Percentiles rank a stretch among this genome's conserved stretches.
Conservation (phyloP, 2,113 vertebrate genomes). For the Isichthys henryi region DNA sequence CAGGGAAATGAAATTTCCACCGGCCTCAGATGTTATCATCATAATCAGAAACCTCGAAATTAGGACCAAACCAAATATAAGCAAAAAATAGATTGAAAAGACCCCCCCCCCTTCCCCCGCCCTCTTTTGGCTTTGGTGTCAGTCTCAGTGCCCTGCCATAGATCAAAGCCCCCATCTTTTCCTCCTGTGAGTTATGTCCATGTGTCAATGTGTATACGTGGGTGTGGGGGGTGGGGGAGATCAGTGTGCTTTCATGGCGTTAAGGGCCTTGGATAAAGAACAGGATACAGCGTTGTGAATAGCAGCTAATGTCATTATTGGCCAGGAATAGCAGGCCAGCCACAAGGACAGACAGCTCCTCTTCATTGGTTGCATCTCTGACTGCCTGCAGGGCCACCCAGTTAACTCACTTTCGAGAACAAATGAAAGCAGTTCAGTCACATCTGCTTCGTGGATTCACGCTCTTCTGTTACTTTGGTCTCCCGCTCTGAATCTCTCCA, state of each 20-base stretch:
- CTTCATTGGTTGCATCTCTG: neutral
- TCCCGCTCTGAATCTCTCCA: neutral
- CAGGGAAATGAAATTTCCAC: slow-evolving; percentile 21
- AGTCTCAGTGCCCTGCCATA: neutral
- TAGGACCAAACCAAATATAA: neutral
- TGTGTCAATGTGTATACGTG: neutral
- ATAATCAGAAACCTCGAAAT: slow-evolving; percentile 23
- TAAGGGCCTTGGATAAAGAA: slow-evolving; percentile 9
- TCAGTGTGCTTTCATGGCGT: slow-evolving; percentile 14
- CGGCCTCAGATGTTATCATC: slow-evolving; percentile 11
- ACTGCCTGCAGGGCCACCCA: slow-evolving; percentile 9
- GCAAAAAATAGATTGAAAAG: neutral
- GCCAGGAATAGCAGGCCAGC: slow-evolving; percentile 17
- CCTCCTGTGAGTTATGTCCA: neutral
- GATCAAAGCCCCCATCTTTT: neutral
- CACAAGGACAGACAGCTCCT: slow-evolving; percentile 15
- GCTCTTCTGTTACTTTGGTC: neutral
- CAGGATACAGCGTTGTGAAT: slow-evolving; percentile 9
- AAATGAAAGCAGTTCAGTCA: slow-evolving; percentile 12
- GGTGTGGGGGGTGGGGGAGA: neutral
- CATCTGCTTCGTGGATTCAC: slow-evolving; percentile 7
- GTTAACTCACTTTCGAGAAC: slow-evolving; percentile 14
- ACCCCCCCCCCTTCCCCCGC: neutral
- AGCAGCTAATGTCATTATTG: slow-evolving; percentile 16
- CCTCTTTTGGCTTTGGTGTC: neutral